phyloP scores from a whole-genome alignment of 2,113 vertebrate genomes.

The Parotia lawesii region DNA sequence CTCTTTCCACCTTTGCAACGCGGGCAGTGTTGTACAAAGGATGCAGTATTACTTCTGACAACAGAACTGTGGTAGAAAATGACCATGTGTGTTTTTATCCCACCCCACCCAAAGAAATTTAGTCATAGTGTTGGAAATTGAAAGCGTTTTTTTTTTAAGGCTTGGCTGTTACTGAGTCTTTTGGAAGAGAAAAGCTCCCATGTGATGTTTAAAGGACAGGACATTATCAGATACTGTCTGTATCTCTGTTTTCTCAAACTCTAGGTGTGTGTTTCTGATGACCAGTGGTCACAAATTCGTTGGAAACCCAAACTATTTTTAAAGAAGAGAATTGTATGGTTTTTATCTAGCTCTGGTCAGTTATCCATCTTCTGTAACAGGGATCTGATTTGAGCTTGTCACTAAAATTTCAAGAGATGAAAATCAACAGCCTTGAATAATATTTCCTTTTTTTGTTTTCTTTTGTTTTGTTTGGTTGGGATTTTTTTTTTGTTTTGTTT shows the following conservation, averaged over 20 bases:
- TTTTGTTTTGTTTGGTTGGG: background rate
- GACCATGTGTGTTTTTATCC: constrained; percentile 24
- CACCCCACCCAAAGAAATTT: constrained; percentile 32
- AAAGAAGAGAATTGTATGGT: constrained; percentile 31
- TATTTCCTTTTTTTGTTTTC: constrained; percentile 26
- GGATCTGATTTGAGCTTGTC: constrained; percentile 48
- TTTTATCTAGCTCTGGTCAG: constrained; percentile 56
- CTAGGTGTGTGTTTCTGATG: constrained; percentile 6
- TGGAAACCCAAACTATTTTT: constrained; percentile 51
- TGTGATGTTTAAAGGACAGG: background rate
- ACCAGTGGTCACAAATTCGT: background rate
- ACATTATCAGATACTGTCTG: background rate
- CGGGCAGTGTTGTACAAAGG: constrained; percentile 54
- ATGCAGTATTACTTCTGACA: constrained; percentile 71
- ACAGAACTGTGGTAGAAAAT: constrained; percentile 53
- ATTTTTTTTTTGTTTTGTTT: background rate
- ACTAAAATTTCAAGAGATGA: constrained; percentile 55
- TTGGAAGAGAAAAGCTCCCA: background rate
- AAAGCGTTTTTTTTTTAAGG: constrained; percentile 1
- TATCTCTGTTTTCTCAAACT: background rate
- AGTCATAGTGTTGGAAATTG: constrained; percentile 36
- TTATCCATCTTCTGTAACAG: constrained; percentile 60
- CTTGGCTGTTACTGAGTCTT: constrained; percentile 45
- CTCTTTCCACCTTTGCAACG: constrained; percentile 38
- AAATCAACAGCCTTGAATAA: constrained; percentile 63